Evolutionary conservation across 2,113 vertebrate species (phyloP).

Genomic region (Urocolius indicus): DNA sequence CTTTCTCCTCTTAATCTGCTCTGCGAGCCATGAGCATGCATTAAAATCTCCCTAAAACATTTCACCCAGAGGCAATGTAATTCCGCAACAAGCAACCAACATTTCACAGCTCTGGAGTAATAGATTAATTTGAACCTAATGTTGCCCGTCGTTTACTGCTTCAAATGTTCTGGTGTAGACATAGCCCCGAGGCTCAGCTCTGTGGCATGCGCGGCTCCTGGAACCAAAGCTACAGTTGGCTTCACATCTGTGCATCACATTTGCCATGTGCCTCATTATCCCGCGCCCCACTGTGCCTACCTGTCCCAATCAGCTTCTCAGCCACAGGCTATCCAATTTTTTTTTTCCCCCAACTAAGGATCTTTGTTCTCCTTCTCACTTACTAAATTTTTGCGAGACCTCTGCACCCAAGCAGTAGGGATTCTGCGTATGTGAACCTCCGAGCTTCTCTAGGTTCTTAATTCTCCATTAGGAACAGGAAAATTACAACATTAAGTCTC

Average conservation of each 20-base stretch:
- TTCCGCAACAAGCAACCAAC: slow-evolving; percentile 87
- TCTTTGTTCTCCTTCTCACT: slow-evolving; percentile 91
- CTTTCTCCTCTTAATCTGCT: slow-evolving; percentile 87
- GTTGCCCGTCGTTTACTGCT: slow-evolving; percentile 87
- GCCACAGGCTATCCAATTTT: slow-evolving; percentile 86
- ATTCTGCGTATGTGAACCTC: slow-evolving; percentile 78
- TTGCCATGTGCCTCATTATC: slow-evolving; percentile 86
- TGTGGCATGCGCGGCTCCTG: slow-evolving; percentile 83
- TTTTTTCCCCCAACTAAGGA: slow-evolving; percentile 75
- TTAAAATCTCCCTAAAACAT: slow-evolving; percentile 90
- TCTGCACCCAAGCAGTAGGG: slow-evolving; percentile 82
- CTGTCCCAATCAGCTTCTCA: slow-evolving; percentile 85
- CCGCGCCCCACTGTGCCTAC: slow-evolving; percentile 85
- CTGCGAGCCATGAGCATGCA: slow-evolving; percentile 87
- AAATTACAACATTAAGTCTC: slow-evolving; percentile 81
- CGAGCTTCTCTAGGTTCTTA: slow-evolving; percentile 76
- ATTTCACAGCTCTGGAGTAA: slow-evolving; percentile 89
- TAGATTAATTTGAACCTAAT: slow-evolving; percentile 91
- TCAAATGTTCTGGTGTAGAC: slow-evolving; percentile 88
- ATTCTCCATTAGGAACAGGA: slow-evolving; percentile 81
- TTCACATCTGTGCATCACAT: slow-evolving; percentile 94
- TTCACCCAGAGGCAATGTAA: slow-evolving; percentile 86
- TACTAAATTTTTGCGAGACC: slow-evolving; percentile 87
- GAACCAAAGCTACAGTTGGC: slow-evolving; percentile 85
- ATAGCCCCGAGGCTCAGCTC: slow-evolving; percentile 82